phyloP scores from a whole-genome alignment of 2,797 vertebrate species.

The Hypotaenidia philippensis region DNA sequence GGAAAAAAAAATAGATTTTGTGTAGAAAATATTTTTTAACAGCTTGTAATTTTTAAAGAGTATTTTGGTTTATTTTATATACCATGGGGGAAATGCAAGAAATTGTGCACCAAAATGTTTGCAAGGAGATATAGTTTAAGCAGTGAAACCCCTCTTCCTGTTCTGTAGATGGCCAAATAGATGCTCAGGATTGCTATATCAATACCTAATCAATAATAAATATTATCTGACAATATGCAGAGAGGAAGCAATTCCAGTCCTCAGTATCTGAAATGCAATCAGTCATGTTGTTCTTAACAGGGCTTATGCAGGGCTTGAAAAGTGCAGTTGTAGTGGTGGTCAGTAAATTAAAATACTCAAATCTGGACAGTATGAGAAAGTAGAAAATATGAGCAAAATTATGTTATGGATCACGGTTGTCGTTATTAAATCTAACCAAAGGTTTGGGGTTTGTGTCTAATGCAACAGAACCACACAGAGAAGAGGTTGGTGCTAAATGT shows the following conservation, averaged over 20 bases:
- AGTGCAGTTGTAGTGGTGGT: background rate
- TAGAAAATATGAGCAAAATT: background rate
- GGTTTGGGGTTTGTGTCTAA: background rate
- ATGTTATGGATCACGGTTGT: background rate
- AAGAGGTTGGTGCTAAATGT: background rate
- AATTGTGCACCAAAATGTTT: background rate
- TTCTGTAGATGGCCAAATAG: background rate
- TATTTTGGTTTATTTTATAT: background rate
- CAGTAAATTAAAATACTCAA: background rate
- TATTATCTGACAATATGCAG: background rate
- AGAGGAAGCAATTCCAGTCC: background rate
- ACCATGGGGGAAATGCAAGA: background rate
- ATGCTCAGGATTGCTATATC: background rate
- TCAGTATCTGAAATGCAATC: background rate
- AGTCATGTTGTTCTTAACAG: background rate
- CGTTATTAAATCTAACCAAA: background rate
- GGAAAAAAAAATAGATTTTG: background rate
- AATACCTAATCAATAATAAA: background rate
- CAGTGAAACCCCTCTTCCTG: rapidly evolving
- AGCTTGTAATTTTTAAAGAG: background rate
- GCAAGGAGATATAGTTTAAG: background rate
- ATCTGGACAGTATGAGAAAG: background rate
- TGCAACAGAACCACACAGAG: background rate
- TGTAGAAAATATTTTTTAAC: background rate
- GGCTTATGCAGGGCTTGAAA: background rate